Evolutionary conservation across 2,113 vertebrate species (phyloP).

Genomic region (Rhinopomastus cyanomelas): DNA sequence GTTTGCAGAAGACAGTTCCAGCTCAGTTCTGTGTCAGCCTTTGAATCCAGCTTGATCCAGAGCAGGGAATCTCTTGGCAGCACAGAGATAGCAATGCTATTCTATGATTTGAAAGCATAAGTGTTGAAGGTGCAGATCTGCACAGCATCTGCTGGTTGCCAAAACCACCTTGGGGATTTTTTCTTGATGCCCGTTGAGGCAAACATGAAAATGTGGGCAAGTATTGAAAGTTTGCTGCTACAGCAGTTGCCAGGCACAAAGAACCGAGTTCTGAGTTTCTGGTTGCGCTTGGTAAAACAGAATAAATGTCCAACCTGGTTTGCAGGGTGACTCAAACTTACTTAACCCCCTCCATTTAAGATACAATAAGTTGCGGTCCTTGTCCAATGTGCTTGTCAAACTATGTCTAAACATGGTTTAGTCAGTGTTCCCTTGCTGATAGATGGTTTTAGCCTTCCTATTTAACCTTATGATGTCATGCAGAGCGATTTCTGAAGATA

Average conservation of each 20-base stretch:
- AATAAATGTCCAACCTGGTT: neutral
- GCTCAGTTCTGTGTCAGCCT: accelerated
- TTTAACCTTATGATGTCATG: neutral
- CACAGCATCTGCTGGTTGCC: neutral
- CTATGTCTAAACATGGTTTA: neutral
- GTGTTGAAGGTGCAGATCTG: neutral
- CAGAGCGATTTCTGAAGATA: neutral
- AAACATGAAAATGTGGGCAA: neutral
- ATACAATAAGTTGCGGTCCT: neutral
- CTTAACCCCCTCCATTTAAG: no score
- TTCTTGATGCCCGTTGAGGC: accelerated
- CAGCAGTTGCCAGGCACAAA: neutral
- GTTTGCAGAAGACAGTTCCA: neutral
- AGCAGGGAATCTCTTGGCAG: neutral
- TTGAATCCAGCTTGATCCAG: neutral
- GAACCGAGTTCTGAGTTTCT: neutral
- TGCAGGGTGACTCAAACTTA: neutral
- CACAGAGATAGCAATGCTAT: neutral
- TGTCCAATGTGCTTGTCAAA: neutral
- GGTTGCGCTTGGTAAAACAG: neutral
- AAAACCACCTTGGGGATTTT: neutral
- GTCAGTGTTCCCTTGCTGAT: neutral
- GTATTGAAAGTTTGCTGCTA: neutral
- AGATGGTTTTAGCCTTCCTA: neutral
- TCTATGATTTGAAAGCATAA: accelerated